Evolutionary conservation across 1,140 invertebrate species (phyloP).

Genomic region (Drosophila trapezifrons): DNA sequence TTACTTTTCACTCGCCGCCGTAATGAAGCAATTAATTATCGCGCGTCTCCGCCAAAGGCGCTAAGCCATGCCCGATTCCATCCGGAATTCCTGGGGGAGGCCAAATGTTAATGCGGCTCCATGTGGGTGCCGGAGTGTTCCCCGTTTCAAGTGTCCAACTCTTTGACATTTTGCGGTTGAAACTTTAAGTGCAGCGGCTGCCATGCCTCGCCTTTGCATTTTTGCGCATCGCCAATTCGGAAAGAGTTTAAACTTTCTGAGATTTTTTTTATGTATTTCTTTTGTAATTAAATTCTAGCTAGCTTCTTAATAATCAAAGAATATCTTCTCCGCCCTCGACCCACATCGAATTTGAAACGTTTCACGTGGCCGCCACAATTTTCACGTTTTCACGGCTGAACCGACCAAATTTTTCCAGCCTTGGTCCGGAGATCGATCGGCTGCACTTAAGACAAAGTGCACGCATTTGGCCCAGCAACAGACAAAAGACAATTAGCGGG

Average conservation of each 20-base stretch:
- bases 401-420: constrained; percentile 12
- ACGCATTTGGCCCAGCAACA: constrained; percentile 54
- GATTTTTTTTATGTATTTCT: too few relatives aligned
- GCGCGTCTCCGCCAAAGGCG: constrained; percentile 10
- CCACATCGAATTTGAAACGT: neutral
- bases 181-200: constrained; percentile 68
- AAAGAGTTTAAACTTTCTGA: neutral
- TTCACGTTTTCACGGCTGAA: constrained; percentile 25
- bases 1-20: constrained; percentile 50
- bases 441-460: constrained; percentile 78
- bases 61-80: constrained; percentile 25
- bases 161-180: constrained; percentile 80
- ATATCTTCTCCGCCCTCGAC: neutral
- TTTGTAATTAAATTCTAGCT: too few relatives aligned
- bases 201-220: constrained; percentile 6
- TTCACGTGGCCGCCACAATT: constrained; percentile 8
- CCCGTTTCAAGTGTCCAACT: constrained; percentile 74
- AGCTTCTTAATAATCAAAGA: too few relatives aligned
- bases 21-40: constrained; percentile 82
- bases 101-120: constrained; percentile 64
- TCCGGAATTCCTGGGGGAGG: constrained; percentile 43
- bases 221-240: constrained; percentile 23
- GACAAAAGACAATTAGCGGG: constrained; percentile 65
- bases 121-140: constrained; percentile 57
- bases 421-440: constrained; percentile 19